Percentiles rank a stretch among this genome's conserved stretches.
Conservation (phyloP, 92 coral and sea anemone genomes). For the Parazoanthus darwini region DNA sequence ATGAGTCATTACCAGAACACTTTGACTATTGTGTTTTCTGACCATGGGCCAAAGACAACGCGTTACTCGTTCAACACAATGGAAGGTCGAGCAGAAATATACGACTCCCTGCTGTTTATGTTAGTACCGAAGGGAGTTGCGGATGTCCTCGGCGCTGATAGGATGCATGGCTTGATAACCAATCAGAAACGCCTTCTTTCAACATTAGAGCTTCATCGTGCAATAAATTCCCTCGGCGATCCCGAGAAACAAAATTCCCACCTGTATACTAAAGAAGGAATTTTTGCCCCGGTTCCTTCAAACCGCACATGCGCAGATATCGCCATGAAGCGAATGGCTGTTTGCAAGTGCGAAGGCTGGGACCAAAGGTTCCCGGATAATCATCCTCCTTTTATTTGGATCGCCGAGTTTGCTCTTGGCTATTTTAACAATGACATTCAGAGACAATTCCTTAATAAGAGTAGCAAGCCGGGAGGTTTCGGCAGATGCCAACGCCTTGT, state of each 20-base stretch:
- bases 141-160: constrained; percentile 58
- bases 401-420: constrained; percentile 90
- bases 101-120: constrained; percentile 83
- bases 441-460: constrained; percentile 39
- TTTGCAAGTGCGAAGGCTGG: constrained; percentile 96
- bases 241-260: constrained; percentile 34
- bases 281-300: constrained; percentile 68
- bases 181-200: constrained; percentile 84
- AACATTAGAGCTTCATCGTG: constrained; percentile 80
- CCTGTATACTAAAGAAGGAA: constrained; percentile 51
- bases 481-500: constrained; percentile 85
- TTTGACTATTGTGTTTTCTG: constrained; percentile 82
- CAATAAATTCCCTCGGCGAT: constrained; percentile 66
- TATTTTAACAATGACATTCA: constrained; percentile 78
- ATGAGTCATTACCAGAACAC: constrained; percentile 78
- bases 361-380: constrained; percentile 75
- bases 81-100: constrained; percentile 90
- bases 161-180: constrained; percentile 68
- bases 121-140: constrained; percentile 78
- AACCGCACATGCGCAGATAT: constrained; percentile 89
- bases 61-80: constrained; percentile 74
- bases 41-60: constrained; percentile 96
- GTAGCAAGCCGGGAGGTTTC: constrained; percentile 56
- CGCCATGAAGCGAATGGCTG: constrained; percentile 69
- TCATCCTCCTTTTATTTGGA: constrained; percentile 66